Evolutionary conservation across 1,140 invertebrate species (phyloP), one percentile per base, ranked within the genome.

Genomic region (Stratiolaelaps scimitus): DNA sequence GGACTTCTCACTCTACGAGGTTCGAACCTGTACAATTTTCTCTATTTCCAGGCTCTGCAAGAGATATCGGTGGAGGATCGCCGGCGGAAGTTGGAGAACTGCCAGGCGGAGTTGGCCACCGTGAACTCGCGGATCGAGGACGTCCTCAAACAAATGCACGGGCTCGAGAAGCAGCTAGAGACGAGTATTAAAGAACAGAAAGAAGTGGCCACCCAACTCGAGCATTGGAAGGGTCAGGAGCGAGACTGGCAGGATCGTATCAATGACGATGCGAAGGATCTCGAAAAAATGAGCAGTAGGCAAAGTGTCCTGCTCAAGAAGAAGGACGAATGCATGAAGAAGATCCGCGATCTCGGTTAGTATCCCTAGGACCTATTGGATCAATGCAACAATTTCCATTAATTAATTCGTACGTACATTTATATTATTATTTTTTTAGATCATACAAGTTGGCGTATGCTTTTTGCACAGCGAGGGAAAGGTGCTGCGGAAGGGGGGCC

Each of bases 221-320:
- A 92, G 71, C 84, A 83, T 69, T 87, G 84, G 81, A 85, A 88
- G 73, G 80, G 81, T 64, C 87, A 88, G 76, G 92, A 97, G 78
- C 88, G 92, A 78, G 91, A 96, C 75, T 84, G 86, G 1, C 89
- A 96, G 76, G 92, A 97, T 73, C 89, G 89, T 73, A 89, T 98
- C 72, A 89, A 92, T 72, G 89, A 97, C 71, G 92, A 97, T 78
- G 86, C 92, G 0, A 95, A 96, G 75, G 91, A 95, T 72, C 78
- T 97, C 40, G 94, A 98, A 74, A 95, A 95, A 76, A 88, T 96
- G 78, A 88, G 90, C 0, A 88, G 89, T 17, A 98, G 96, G 76
- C 88, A 95, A 75, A 90, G 91, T 71, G 78, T 94, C 56, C 76
- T 98, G 0, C 84, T 92, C 70, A 87, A 93, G 74, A 98, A 97